Base-by-base conservation (phyloP, 2,797 vertebrate genomes). In the Sebastes alutus region DNA sequence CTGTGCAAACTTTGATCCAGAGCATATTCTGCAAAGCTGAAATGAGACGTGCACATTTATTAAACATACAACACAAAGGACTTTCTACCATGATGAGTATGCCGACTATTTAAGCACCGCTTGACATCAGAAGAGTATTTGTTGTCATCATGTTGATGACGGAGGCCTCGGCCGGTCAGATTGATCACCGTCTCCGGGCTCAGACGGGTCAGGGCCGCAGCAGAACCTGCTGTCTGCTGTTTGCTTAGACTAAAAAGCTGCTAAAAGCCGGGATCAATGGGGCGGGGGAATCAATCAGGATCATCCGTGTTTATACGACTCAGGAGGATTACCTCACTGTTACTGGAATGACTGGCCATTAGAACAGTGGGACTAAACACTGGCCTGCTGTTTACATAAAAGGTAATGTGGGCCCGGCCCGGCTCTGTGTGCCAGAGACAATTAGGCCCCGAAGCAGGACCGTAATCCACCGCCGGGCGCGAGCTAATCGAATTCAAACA, bases 261-360 rank as follows among this genome's bases (percentile, higher is more conserved):
- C 80, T 93, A 92, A 95, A 93, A 95, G 92, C 92, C 72, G 87
- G 89, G 89, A 92, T 92, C 90, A 91, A 87, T 92, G 13, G 80
- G 90, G 88, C 23, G 80, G 88, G 80, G 64, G 89, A 91, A 95
- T 95, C 92, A 88, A 85, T 94, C 91, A 90, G 91, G 91, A 87
- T 91, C 88, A 89, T 93, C 88, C 64, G 4, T 94, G 94, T 95
- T 95, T 94, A 94, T 89, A 89, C 87, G 75, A 88, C 88, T 90
- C 87, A 61, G 87, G 81, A 23, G 91, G 88, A 94, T 95, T 94
- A 95, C 91, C 91, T 95, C 92, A 94, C 88, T 87, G 90, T 91
- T 90, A 91, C 90, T 88, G 82, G 86, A 91, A 95, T 87, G 87
- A 88, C 89, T 76, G 83, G 79, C 92, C 92, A 89, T 94, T 88